A percentile compares a stretch with the other conserved stretches of the same genome.
phyloP scores from a whole-genome alignment of 2,888 invertebrate species.

The Epinotia brunnichana region DNA sequence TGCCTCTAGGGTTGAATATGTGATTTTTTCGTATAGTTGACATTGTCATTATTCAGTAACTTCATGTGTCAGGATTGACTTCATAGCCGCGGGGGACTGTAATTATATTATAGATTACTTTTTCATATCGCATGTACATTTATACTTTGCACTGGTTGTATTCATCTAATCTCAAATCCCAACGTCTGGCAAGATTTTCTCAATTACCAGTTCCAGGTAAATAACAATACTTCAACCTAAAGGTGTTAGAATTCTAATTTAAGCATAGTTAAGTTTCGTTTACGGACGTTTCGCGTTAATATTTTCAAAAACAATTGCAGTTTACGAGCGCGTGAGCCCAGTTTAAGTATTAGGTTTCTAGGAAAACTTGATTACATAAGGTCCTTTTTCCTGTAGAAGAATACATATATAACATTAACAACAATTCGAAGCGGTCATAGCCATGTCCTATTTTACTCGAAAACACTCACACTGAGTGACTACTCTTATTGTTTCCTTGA shows the following conservation, averaged over 20 bases:
- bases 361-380: not conserved
- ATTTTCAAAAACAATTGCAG: constrained; percentile 11
- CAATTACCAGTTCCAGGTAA: too few relatives aligned
- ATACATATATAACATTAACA: not conserved
- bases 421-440: constrained; percentile 25
- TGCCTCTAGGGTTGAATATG: too few relatives aligned
- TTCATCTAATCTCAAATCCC: too few relatives aligned
- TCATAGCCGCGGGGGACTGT: too few relatives aligned
- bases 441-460: not conserved
- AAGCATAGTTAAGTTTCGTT: not conserved
- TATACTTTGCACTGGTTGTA: too few relatives aligned
- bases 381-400: not conserved
- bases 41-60: too few relatives aligned
- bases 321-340: constrained; percentile 14
- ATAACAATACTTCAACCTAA: not conserved
- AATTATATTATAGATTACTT: too few relatives aligned
- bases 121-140: too few relatives aligned
- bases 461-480: not conserved
- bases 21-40: too few relatives aligned
- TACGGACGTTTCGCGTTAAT: constrained; percentile 4
- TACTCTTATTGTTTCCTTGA: not conserved
- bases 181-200: too few relatives aligned
- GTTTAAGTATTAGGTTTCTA: not conserved
- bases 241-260: constrained; percentile 6
- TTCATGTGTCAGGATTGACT: too few relatives aligned